phyloP scores from a whole-genome alignment of 2,888 invertebrate species.

The Lysandra bellargus region DNA sequence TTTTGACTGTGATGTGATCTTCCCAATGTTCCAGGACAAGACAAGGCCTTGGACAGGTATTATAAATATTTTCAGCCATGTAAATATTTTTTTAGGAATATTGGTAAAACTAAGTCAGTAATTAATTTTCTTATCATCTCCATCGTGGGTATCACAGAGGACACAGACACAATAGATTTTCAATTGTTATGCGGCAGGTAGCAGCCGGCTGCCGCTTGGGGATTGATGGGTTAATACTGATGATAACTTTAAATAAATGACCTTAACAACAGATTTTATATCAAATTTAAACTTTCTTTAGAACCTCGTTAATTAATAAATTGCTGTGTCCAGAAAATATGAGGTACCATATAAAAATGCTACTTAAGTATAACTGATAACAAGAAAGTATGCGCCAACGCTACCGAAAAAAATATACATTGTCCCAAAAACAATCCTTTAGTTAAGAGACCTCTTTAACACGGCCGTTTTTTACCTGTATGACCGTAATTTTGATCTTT shows the following conservation, averaged over 20 bases:
- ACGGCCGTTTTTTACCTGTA: conserved; percentile 57
- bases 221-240: neutral
- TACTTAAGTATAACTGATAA: neutral
- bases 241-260: neutral
- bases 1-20: no score
- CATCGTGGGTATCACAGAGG: no score
- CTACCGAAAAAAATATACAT: conserved; percentile 47
- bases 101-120: no score
- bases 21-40: no score
- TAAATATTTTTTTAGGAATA: no score
- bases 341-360: conserved; percentile 23
- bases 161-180: no score
- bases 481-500: conserved; percentile 66
- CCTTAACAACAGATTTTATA: neutral
- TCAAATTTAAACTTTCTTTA: neutral
- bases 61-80: no score
- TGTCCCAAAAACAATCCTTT: conserved; percentile 41
- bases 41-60: no score
- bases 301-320: neutral
- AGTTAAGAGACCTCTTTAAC: conserved; percentile 50
- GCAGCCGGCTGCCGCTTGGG: no score
- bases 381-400: conserved; percentile 50
- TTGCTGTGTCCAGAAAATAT: neutral
- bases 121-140: no score
- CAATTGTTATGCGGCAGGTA: no score